Conservation (phyloP, 2,888 invertebrate species). For the Euzetes globulus region DNA sequence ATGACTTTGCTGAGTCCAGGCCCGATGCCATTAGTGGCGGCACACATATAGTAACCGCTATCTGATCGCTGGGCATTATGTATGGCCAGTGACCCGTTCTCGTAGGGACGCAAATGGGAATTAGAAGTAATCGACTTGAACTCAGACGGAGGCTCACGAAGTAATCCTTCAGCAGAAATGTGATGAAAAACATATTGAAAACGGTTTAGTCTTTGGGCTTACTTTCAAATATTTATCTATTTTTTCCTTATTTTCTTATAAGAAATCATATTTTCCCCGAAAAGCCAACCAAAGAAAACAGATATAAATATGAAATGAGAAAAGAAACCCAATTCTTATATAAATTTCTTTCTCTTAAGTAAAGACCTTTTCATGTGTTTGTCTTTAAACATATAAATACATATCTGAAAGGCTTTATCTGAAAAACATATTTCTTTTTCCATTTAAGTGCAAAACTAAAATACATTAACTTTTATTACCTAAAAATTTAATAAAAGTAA, state of each 20-base stretch:
- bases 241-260: neutral
- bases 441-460: neutral
- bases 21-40: conserved; percentile 42
- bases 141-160: conserved; percentile 37
- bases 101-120: conserved; percentile 42
- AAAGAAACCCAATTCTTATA: neutral
- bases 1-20: conserved; percentile 43
- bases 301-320: neutral
- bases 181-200: conserved; percentile 19
- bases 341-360: neutral
- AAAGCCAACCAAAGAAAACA: neutral
- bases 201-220: conserved; percentile 16
- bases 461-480: conserved; percentile 14
- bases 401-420: neutral
- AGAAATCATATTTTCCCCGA: neutral
- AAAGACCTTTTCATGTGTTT: neutral
- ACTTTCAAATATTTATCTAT: neutral
- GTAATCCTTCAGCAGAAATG: conserved; percentile 25
- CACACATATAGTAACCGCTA: conserved; percentile 42
- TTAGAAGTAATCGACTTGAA: conserved; percentile 42
- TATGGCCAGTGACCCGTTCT: conserved; percentile 43
- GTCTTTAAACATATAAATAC: neutral
- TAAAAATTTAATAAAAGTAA: conserved; percentile 16
- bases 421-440: conserved; percentile 17
- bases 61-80: conserved; percentile 42